Percentiles rank a stretch among this genome's conserved stretches.
Conservation (phyloP, 2,888 invertebrate genomes). For the Cryptocephalus moraei region DNA sequence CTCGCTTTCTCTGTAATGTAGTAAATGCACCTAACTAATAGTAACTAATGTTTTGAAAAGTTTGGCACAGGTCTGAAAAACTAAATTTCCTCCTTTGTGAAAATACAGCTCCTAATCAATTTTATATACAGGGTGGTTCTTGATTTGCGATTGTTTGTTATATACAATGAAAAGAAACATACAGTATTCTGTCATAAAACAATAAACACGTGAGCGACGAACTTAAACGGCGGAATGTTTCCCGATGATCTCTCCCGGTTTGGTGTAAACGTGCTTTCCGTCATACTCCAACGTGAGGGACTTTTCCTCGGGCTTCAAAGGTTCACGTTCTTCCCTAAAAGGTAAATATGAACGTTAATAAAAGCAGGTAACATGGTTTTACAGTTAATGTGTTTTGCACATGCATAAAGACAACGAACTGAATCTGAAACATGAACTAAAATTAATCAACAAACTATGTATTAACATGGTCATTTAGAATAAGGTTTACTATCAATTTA, state of each 20-base stretch:
- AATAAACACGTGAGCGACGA: not conserved
- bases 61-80: too few relatives aligned
- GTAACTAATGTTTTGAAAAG: too few relatives aligned
- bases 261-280: slow-evolving; percentile 70
- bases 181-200: not conserved
- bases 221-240: slow-evolving; percentile 79
- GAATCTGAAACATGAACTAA: slow-evolving; percentile 1
- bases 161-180: slow-evolving; percentile 1
- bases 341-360: not conserved
- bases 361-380: not conserved
- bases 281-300: slow-evolving; percentile 76
- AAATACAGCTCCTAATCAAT: not conserved
- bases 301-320: slow-evolving; percentile 58
- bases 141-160: slow-evolving; percentile 3
- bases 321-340: slow-evolving; percentile 70
- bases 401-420: too few relatives aligned
- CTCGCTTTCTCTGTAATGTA: too few relatives aligned
- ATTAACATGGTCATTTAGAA: too few relatives aligned
- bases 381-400: not conserved
- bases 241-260: slow-evolving; percentile 74
- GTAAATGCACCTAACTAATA: too few relatives aligned
- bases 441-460: too few relatives aligned
- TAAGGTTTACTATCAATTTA: too few relatives aligned
- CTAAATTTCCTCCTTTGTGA: too few relatives aligned
- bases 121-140: not conserved